Evolutionary conservation across 1,140 invertebrate genomes (phyloP).

Genomic region (Sminthurinus signatus): DNA sequence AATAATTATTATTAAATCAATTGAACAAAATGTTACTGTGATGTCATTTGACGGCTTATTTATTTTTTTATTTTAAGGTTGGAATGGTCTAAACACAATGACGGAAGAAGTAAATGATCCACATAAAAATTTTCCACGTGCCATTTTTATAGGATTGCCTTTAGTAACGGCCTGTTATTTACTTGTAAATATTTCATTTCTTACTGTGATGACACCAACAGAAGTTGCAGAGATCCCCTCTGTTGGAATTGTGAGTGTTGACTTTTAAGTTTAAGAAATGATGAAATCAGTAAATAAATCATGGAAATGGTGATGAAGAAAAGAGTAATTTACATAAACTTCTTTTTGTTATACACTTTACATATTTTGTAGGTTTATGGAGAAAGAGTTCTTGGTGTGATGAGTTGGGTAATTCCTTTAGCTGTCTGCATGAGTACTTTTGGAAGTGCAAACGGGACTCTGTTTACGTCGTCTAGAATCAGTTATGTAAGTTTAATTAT

Average conservation of each 20-base stretch:
- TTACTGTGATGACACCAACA: constrained; percentile 69
- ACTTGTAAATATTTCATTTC: constrained; percentile 85
- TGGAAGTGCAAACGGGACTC: constrained; percentile 62
- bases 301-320: too few species aligned
- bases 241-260: constrained; percentile 78
- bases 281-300: too few species aligned
- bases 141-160: constrained; percentile 81
- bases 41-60: too few species aligned
- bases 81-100: too few species aligned
- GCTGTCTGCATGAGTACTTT: constrained; percentile 54
- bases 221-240: constrained; percentile 75
- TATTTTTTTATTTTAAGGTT: too few species aligned
- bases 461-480: constrained; percentile 38
- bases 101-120: too few species aligned
- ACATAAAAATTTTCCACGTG: constrained; percentile 57
- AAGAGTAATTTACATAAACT: too few species aligned
- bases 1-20: too few species aligned
- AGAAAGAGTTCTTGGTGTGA: constrained; percentile 29
- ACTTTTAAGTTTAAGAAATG: too few species aligned
- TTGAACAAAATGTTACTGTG: too few species aligned
- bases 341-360: too few species aligned
- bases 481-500: not conserved
- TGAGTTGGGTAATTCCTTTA: constrained; percentile 47
- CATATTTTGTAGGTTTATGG: constrained; percentile 32
- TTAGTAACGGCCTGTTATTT: constrained; percentile 80